Conservation (phyloP, 2,797 vertebrate species). For the Acrossocheilus fasciatus region DNA sequence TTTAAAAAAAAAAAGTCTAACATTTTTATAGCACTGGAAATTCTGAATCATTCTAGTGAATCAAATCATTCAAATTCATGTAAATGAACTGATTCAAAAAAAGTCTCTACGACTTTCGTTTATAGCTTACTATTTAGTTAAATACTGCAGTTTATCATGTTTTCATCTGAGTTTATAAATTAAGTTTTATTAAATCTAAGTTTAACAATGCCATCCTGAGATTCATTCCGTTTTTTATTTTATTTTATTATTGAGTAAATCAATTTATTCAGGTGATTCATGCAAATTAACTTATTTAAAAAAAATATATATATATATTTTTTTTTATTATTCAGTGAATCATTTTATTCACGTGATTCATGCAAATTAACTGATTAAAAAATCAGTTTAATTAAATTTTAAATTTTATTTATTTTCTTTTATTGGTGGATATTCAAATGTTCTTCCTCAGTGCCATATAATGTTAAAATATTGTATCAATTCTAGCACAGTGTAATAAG, state of each 20-base stretch:
- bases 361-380: not conserved
- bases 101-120: no score
- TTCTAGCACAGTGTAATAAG: not conserved
- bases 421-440: not conserved
- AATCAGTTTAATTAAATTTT: not conserved
- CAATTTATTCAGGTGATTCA: not conserved
- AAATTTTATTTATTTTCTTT: not conserved
- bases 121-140: no score
- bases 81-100: no score
- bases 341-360: not conserved
- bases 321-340: no score
- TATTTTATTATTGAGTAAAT: not conserved
- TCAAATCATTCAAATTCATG: not conserved
- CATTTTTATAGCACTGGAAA: not conserved
- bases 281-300: no score
- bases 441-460: not conserved
- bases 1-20: not conserved
- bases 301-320: no score
- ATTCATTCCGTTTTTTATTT: no score
- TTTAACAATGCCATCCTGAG: no score
- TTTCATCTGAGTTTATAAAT: no score
- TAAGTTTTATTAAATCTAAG: no score
- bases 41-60: not conserved
- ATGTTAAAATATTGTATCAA: not conserved
- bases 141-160: no score